Percentiles rank a stretch among this genome's conserved stretches.
These are phyloP conservation scores for Salarias fasciatus DNA, from an alignment of 2,797 vertebrate genomes.

Conservation along the genomic window DNA sequence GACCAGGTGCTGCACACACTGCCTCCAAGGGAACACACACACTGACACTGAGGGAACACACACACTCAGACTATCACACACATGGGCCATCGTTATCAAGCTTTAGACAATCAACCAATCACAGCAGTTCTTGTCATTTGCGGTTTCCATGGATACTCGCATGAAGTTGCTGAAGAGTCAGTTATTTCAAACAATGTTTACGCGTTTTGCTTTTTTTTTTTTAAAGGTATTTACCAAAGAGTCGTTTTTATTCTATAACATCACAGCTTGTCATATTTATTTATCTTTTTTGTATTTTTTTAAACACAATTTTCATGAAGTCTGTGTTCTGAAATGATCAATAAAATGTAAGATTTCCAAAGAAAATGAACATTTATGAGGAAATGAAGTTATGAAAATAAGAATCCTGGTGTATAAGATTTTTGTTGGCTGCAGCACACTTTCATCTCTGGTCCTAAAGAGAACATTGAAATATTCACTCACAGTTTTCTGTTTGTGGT, in stretches of 20 bases:
- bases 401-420: too few species aligned
- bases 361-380: too few species aligned
- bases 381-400: too few species aligned
- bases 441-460: too few species aligned
- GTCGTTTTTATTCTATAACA: constrained; percentile 16
- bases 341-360: too few species aligned
- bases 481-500: too few species aligned
- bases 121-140: constrained; percentile 17
- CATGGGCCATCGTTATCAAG: background rate
- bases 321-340: constrained; percentile 45
- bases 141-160: constrained; percentile 30
- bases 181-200: constrained; percentile 16
- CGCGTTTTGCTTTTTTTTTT: constrained; percentile 30
- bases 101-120: constrained; percentile 37
- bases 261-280: constrained; percentile 45
- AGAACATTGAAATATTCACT: too few species aligned
- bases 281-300: constrained; percentile 22
- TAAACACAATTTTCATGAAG: background rate
- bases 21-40: constrained; percentile 60
- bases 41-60: constrained; percentile 33
- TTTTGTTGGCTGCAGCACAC: too few species aligned
- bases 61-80: background rate
- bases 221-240: constrained; percentile 43
- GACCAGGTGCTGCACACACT: constrained; percentile 87
- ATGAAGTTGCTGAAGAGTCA: background rate